Base-by-base conservation (phyloP, 2,113 vertebrate genomes). In the Raja brachyura region DNA sequence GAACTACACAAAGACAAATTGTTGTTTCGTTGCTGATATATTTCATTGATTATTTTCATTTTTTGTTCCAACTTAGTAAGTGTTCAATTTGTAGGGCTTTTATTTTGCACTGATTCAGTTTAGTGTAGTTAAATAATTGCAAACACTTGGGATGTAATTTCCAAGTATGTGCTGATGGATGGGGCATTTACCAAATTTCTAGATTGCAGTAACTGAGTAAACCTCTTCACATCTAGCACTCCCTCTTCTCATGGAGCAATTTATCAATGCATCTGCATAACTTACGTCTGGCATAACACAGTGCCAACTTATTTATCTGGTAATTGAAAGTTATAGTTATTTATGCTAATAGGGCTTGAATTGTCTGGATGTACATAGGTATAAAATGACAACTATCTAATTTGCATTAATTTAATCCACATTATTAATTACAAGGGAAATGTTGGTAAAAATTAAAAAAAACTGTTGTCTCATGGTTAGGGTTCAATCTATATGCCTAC, bases 401-500 rank as follows among this genome's bases (percentile, higher is more conserved):
- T 56, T 83, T 83, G 22, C 18, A 18, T 18, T 79, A 56, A 56
- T 83, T 83, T 25, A 56, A 25, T 59, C 54, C 20, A 56, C 28
- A 56, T 5, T 28, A 75, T n/a, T n/a, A 5, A 75, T n/a, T 75
- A 10, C 28, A 75, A 25, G 74, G 28, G 74, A 39, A 78, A 81
- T 20, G 70, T 20, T 73, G 70, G 70, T 20, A 73, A 54, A 5
- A 81, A 31, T 18, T 22, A 66, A 0, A n/a, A n/a, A 88, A 88
- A 48, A 63, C 10, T 31, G 7, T 85, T 61, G 63, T 66, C 7
- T 18, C 18, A 68, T 73, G 39, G 56, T 13, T 4, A 74, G 61
- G 14, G n/a, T n/a, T n/a, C n/a, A n/a, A 92, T 48, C 5, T 0
- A 33, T 33, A 68, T 88, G 93, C 96, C 96, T 96, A 99, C 99